Evolutionary conservation across 2,113 vertebrate genomes (phyloP).

Genomic region (Sialia sialis): DNA sequence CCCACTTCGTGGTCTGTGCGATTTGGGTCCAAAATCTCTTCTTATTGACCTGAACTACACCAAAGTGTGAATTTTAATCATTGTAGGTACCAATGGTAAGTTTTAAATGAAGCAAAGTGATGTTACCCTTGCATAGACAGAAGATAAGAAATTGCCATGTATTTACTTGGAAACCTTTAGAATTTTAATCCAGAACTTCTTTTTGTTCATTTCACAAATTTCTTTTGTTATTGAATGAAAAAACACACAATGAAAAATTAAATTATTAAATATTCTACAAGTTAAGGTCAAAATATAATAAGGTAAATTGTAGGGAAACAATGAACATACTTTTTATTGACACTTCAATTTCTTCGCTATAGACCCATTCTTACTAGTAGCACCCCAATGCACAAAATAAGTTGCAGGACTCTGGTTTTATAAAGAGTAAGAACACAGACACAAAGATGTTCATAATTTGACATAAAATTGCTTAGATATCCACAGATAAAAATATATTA

Average conservation of each 20-base stretch:
- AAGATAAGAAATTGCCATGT: not conserved
- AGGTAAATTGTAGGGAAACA: not conserved
- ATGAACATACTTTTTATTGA: not conserved
- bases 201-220: not conserved
- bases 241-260: not conserved
- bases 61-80: not conserved
- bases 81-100: not conserved
- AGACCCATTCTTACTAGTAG: not conserved
- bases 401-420: not conserved
- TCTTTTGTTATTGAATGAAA: not conserved
- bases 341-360: not conserved
- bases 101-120: not conserved
- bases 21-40: not conserved
- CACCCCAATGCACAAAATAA: not conserved
- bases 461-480: not conserved
- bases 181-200: not conserved
- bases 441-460: not conserved
- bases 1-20: not conserved
- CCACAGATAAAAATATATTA: not conserved
- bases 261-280: not conserved
- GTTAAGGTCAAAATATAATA: not conserved
- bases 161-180: not conserved
- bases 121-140: not conserved
- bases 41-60: not conserved
- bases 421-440: not conserved